Conservation (phyloP, 2,888 invertebrate species). For the Plebejus melissa region DNA sequence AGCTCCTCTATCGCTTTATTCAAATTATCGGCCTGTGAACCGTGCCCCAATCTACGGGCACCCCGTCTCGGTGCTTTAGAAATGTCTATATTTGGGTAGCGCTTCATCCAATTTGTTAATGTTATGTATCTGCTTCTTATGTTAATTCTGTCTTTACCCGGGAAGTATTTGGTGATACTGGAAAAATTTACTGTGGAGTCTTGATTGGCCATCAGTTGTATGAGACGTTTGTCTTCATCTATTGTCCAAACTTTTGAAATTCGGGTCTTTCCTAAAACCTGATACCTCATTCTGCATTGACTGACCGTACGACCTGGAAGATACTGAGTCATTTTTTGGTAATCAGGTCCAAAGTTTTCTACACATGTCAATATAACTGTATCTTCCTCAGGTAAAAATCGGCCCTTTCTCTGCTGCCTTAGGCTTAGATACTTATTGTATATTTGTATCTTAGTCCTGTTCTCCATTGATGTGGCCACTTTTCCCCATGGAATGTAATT, state of each 20-base stretch:
- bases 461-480: conserved; percentile 81
- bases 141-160: conserved; percentile 76
- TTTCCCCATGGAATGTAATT: conserved; percentile 86
- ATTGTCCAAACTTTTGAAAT: conserved; percentile 78
- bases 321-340: conserved; percentile 75
- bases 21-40: conserved; percentile 51
- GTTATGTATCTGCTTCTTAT: conserved; percentile 80
- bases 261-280: conserved; percentile 64
- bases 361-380: conserved; percentile 80
- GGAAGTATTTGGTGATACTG: conserved; percentile 71
- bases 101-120: conserved; percentile 72
- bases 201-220: conserved; percentile 75
- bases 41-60: conserved; percentile 52
- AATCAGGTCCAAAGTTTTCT: conserved; percentile 80
- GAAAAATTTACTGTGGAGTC: conserved; percentile 55
- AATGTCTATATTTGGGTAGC: conserved; percentile 62
- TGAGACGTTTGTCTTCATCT: conserved; percentile 80
- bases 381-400: conserved; percentile 84
- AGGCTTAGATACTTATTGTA: conserved; percentile 77
- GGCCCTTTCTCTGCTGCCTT: conserved; percentile 73
- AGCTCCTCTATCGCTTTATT: conserved; percentile 57
- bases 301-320: conserved; percentile 80
- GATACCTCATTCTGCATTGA: conserved; percentile 81
- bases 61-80: conserved; percentile 60
- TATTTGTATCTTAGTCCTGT: conserved; percentile 82